Base-by-base conservation (phyloP, 2,888 invertebrate genomes). In the Drosophila robusta region DNA sequence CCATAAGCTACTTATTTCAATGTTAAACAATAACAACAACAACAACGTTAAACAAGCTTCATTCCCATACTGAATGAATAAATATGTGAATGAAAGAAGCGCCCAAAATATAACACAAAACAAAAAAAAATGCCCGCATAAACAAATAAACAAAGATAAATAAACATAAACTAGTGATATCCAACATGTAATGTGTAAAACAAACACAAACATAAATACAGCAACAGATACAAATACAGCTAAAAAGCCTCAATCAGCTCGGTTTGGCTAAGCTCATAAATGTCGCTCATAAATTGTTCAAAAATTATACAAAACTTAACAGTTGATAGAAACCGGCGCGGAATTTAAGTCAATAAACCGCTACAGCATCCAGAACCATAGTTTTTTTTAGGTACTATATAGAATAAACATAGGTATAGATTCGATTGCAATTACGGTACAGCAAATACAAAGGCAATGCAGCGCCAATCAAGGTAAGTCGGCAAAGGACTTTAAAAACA, bases 161-260 rank as follows among this genome's bases (percentile, higher is more conserved):
- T 70, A 85, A 75, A 84, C 84, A 87, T 80, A 67, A 81, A 77
- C 87, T 87, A 81, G 87, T 84, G 84, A 84, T 85, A 75, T 63
- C 57, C 70, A 68, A 70, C 45, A 64, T 80, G 75, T 75, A 82
- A 81, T 67, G 82, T 87, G 86, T 65, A 81, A 82, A 83, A 63
- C 68, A 82, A 86, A 82, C 66, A 58, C 41, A 47, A 39, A 81
- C 57, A 61, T 45, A 66, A 70, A 68, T 61, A 78, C 52, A 45
- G 50, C 9, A 39, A 26, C 26, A 74, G n/a, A 49, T 50, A 57
- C 32, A 66, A 22, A 69, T 67, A 71, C 56, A 65, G 56, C 61
- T 65, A 73, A 65, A 68, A 66, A 44, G 29, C 52, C 54, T 16
- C 24, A 18, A 45, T 24, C 71, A 63, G 71, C 80, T 75, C 66